These are phyloP conservation scores for Tamandua tetradactyla DNA, from an alignment of 2,797 vertebrate genomes.

Conservation along the genomic window DNA sequence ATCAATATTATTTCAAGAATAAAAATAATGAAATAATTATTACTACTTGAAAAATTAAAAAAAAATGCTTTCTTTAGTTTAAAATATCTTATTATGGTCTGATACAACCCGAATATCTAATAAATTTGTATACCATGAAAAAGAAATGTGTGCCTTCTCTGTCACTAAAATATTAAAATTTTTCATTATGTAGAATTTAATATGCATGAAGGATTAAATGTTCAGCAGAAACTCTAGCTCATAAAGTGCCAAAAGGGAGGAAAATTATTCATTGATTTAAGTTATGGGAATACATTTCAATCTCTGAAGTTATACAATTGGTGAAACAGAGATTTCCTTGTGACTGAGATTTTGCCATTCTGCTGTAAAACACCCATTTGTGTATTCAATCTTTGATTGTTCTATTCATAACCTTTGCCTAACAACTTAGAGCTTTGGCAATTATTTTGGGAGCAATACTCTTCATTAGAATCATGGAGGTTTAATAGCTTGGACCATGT, in stretches of 20 bases:
- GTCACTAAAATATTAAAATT: slow-evolving; percentile 32
- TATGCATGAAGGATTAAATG: not conserved
- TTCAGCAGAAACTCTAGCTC: not conserved
- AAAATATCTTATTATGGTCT: not conserved
- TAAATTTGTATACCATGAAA: not conserved
- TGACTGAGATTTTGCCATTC: not conserved
- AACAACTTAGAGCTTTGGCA: not conserved
- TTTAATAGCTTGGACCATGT: not conserved
- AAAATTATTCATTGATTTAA: not conserved
- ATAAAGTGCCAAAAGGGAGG: not conserved
- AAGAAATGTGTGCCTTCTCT: not conserved
- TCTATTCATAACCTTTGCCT: not conserved
- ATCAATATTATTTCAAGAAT: slow-evolving; percentile 17
- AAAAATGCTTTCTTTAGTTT: not conserved
- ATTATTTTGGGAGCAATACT: not conserved
- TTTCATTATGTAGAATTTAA: not conserved
- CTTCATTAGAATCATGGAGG: not conserved
- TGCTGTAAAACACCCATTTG: not conserved
- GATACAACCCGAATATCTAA: not conserved
- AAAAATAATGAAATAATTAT: not conserved
- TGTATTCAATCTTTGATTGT: not conserved
- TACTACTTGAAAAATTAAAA: slow-evolving; percentile 18
- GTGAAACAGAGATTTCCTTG: not conserved
- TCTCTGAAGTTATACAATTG: not conserved
- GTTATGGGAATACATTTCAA: not conserved